Conservation (phyloP, 2,797 vertebrate genomes). For the Pangasius krempfi region DNA sequence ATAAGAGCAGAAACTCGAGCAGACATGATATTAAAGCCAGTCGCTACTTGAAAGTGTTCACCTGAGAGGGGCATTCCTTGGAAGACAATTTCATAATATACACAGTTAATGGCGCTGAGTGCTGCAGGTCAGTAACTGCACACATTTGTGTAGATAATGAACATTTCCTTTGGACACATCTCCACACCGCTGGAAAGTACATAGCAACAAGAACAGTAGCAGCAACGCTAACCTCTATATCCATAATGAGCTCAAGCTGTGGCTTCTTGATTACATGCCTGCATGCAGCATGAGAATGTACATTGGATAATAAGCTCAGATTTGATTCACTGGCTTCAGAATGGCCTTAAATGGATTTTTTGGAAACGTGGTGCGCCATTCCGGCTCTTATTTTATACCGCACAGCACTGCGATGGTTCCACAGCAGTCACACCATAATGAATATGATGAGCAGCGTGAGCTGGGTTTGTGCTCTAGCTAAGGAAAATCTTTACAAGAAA, state of each 20-base stretch:
- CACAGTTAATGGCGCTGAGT: not conserved
- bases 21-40: not conserved
- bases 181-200: conserved; percentile 8
- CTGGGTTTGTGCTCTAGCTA: not conserved
- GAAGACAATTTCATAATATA: conserved; percentile 6
- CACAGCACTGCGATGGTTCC: not conserved
- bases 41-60: not conserved
- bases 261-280: conserved; percentile 49
- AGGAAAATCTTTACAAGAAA: not conserved
- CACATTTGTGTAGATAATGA: not conserved
- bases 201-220: conserved; percentile 26
- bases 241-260: conserved; percentile 46
- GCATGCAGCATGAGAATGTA: conserved; percentile 31
- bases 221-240: conserved; percentile 22
- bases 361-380: not conserved
- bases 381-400: not conserved
- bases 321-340: conserved; percentile 16
- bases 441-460: conserved; percentile 15
- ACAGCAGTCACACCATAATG: conserved; percentile 15
- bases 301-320: conserved; percentile 37
- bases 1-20: not conserved
- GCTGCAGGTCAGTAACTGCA: not conserved
- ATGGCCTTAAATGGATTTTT: conserved; percentile 9
- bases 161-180: not conserved
- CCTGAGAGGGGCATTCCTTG: not conserved